phyloP scores from a whole-genome alignment of 2,888 invertebrate genomes.

The Erannis defoliaria region DNA sequence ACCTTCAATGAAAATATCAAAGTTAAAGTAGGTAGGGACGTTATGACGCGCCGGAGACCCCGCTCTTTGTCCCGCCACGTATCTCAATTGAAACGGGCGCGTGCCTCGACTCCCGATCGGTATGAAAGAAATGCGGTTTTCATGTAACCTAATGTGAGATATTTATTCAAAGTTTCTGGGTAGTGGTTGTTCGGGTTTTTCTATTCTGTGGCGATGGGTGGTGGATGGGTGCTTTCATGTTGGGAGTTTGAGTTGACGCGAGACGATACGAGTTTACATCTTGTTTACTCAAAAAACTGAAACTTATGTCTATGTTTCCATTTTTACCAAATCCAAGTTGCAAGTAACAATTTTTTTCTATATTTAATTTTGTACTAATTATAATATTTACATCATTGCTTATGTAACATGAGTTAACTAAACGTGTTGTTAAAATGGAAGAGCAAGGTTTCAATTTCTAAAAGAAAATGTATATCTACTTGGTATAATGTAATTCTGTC shows the following conservation, averaged over 20 bases:
- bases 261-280: neutral
- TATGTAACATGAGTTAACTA: too few relatives aligned
- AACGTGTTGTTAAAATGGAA: too few relatives aligned
- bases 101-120: constrained; percentile 34
- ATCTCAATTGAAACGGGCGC: constrained; percentile 43
- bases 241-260: constrained; percentile 4
- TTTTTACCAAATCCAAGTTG: too few relatives aligned
- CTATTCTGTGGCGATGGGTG: constrained; percentile 4
- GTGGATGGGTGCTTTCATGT: constrained; percentile 11
- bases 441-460: too few relatives aligned
- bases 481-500: too few relatives aligned
- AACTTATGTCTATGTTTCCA: too few relatives aligned
- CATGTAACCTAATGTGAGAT: constrained; percentile 35
- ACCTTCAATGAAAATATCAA: constrained; percentile 7
- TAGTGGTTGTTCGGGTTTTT: constrained; percentile 18
- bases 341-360: too few relatives aligned
- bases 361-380: too few relatives aligned
- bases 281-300: too few relatives aligned
- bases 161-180: constrained; percentile 34
- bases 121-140: constrained; percentile 33
- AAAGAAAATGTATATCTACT: too few relatives aligned
- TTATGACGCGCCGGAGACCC: constrained; percentile 16
- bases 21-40: constrained; percentile 10
- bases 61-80: constrained; percentile 27
- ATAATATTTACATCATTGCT: too few relatives aligned